A percentile compares a stretch with the other conserved stretches of the same genome.
phyloP scores from a whole-genome alignment of 2,888 invertebrate species.

The Stenchaetothrips biformis region DNA sequence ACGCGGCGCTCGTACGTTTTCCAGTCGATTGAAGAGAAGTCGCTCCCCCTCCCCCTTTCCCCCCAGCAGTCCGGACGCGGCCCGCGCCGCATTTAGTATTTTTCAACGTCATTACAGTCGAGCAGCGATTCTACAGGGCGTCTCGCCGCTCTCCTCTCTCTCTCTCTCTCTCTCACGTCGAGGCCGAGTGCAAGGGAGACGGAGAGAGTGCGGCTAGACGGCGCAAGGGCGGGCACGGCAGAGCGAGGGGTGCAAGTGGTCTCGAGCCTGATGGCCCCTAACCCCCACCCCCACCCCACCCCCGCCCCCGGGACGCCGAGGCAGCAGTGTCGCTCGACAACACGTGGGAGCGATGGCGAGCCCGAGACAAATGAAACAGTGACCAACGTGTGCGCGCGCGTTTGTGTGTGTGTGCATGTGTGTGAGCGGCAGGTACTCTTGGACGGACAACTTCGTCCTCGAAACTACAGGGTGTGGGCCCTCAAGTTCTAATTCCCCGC shows the following conservation, averaged over 20 bases:
- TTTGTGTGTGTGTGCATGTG: too few relatives aligned
- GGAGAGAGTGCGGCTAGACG: neutral
- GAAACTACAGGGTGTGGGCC: too few relatives aligned
- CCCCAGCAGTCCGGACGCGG: neutral
- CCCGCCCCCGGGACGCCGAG: too few relatives aligned
- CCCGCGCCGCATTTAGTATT: neutral
- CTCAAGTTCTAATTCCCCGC: too few relatives aligned
- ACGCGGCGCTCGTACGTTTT: conserved; percentile 3
- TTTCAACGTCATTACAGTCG: conserved; percentile 10
- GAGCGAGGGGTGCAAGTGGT: neutral
- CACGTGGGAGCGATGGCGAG: too few relatives aligned
- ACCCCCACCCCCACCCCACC: too few relatives aligned
- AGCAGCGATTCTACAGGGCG: neutral
- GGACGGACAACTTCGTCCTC: too few relatives aligned
- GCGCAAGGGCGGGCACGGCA: neutral
- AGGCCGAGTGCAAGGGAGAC: neutral
- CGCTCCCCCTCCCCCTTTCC: neutral
- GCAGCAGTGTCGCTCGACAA: too few relatives aligned
- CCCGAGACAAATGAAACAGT: too few relatives aligned
- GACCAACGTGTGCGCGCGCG: too few relatives aligned
- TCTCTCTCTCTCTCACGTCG: neutral
- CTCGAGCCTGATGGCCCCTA: too few relatives aligned
- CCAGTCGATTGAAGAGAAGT: conserved; percentile 17
- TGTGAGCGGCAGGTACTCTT: too few relatives aligned
- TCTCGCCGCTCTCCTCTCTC: neutral